Base-by-base conservation (phyloP, 2,113 vertebrate species). In the Istiophorus platypterus region DNA sequence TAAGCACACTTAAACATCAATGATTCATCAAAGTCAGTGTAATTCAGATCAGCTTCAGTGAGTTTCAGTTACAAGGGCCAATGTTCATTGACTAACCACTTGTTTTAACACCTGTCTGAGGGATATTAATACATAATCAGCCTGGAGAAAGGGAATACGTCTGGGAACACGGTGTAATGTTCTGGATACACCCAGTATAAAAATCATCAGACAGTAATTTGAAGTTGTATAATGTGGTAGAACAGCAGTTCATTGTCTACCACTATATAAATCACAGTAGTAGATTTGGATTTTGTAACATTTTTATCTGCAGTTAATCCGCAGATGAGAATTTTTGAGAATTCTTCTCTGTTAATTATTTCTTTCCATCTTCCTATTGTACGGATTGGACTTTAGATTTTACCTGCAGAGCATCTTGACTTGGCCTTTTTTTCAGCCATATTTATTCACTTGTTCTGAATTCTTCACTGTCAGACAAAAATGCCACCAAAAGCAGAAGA, bases 91-190 rank as follows among this genome's bases (percentile, higher is more conserved):
- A 72, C 34, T 2, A 10, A 12, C 51, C 24, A 9, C 47, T 22
- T n/a, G 56, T 27, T 76, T 68, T 58, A 59, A 58, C 56, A 61
- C 66, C 66, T 8, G 5, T 17, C 47, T 52, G 66, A 51, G n/a
- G 49, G 26, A 51, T 68, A 85, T 67, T 88, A 87, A 89, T 81
- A 77, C 67, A 76, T 87, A 89, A 86, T 82, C 74, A 66, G 56
- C 22, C 2, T 24, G 5, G 57, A 76, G 0, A 72, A 65, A 29
- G 10, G 6, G 45, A 76, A 27, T 4, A 29, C 0, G 10, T 41
- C 31, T 26, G 39, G 52, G 73, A 66, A 68, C 81, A 57, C 0
- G 1, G 27, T 47, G 52, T 62, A 6, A 42, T 42, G 52, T 64
- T 10, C n/a, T 8, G 0, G 12, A n/a, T 62, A 41, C 71, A 24